These are phyloP conservation scores for Ischnus inquisitorius DNA, from an alignment of 2,888 invertebrate species.

Conservation along the genomic window DNA sequence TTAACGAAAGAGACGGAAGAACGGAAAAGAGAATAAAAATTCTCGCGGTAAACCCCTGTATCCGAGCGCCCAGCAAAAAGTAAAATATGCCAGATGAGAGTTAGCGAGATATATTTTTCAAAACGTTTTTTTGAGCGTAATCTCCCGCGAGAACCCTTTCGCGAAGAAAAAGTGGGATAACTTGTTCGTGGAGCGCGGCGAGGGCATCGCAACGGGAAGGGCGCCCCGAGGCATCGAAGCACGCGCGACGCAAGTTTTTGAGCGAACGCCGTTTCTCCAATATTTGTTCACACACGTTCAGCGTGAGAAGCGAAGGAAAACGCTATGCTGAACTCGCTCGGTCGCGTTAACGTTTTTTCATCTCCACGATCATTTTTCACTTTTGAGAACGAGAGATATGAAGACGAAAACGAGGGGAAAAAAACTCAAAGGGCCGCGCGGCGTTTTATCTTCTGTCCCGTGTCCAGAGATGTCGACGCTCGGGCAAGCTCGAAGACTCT, in stretches of 20 bases:
- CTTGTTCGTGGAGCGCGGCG: constrained; percentile 23
- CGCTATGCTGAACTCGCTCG: constrained; percentile 35
- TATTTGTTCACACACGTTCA: constrained; percentile 45
- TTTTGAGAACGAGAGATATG: constrained; percentile 34
- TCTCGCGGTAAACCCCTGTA: not conserved
- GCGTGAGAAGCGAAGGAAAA: constrained; percentile 6
- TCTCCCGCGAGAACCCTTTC: constrained; percentile 13
- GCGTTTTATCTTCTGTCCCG: constrained; percentile 11
- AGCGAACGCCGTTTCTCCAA: constrained; percentile 23
- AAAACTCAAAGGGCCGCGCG: constrained; percentile 11
- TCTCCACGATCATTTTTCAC: constrained; percentile 51
- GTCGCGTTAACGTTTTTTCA: constrained; percentile 31
- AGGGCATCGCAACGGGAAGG: not conserved
- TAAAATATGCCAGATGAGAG: not conserved
- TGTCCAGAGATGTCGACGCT: not conserved
- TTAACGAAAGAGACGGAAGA: not conserved
- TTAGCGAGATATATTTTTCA: constrained; percentile 30
- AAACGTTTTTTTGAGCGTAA: constrained; percentile 20
- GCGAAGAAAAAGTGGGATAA: constrained; percentile 40
- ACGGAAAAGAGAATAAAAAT: too few species aligned
- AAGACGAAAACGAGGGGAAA: not conserved
- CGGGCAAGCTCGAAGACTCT: constrained; percentile 29
- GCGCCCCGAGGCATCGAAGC: not conserved
- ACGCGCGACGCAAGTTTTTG: constrained; percentile 47
- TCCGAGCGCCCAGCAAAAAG: not conserved